A percentile compares a stretch with the other conserved stretches of the same genome.
phyloP scores from a whole-genome alignment of 1,140 invertebrate species.

The Bombyx mori region DNA sequence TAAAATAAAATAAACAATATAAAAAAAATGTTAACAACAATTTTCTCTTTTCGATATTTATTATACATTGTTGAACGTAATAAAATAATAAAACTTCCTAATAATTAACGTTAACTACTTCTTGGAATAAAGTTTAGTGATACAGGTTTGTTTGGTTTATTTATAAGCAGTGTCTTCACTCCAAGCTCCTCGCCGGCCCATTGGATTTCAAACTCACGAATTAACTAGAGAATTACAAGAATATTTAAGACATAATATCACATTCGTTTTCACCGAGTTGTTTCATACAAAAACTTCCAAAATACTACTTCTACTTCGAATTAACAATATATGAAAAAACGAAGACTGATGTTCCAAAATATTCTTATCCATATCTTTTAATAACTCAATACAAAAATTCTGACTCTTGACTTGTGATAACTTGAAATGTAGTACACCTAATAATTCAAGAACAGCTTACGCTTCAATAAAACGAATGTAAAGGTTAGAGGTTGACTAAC shows the following conservation, averaged over 20 bases:
- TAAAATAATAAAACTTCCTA: neutral
- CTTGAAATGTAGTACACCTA: too few relatives aligned
- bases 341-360: too few relatives aligned
- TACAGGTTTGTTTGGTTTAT: slow-evolving; percentile 83
- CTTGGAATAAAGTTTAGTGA: slow-evolving; percentile 71
- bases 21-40: neutral
- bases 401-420: too few relatives aligned
- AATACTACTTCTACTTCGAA: neutral
- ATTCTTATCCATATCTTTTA: too few relatives aligned
- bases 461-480: too few relatives aligned
- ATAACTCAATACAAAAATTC: too few relatives aligned
- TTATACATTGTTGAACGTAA: neutral
- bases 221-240: slow-evolving; percentile 71
- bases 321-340: too few relatives aligned
- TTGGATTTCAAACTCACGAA: slow-evolving; percentile 76
- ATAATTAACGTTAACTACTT: slow-evolving; percentile 11
- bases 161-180: slow-evolving; percentile 80
- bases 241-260: neutral
- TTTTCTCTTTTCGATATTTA: neutral
- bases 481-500: too few relatives aligned
- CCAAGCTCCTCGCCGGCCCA: slow-evolving; percentile 79
- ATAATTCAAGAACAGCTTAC: too few relatives aligned
- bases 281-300: too few relatives aligned
- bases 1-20: neutral
- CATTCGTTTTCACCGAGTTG: neutral